phyloP scores from a whole-genome alignment of 2,113 vertebrate genomes.

The Nipponia nippon region DNA sequence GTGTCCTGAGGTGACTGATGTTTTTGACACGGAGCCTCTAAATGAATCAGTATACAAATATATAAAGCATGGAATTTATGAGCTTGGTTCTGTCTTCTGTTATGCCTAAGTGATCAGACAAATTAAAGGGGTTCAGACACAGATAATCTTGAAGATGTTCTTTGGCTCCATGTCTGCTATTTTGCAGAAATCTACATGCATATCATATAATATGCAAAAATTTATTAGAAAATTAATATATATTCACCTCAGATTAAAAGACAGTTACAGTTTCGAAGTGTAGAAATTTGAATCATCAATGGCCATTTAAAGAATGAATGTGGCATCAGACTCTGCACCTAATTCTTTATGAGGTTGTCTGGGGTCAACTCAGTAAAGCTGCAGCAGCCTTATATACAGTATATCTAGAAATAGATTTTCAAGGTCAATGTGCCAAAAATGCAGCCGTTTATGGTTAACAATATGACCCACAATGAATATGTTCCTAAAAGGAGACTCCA shows the following conservation, averaged over 20 bases:
- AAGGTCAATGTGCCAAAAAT: neutral
- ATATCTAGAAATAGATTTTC: neutral
- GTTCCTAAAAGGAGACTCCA: neutral
- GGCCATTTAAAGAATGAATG: neutral
- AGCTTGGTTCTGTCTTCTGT: neutral
- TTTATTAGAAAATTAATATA: neutral
- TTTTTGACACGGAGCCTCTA: neutral
- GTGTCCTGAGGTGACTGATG: conserved; percentile 1
- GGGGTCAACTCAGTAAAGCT: neutral
- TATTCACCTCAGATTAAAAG: neutral
- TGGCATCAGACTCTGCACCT: neutral
- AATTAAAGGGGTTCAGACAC: neutral
- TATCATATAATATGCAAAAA: neutral
- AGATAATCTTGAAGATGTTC: neutral
- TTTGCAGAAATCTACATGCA: neutral
- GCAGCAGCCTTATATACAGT: neutral
- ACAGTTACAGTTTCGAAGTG: neutral
- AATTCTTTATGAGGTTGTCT: neutral
- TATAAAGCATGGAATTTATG: neutral
- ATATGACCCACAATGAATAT: neutral
- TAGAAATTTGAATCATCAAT: neutral
- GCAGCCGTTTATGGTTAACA: neutral
- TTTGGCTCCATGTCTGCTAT: neutral
- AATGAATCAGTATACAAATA: neutral
- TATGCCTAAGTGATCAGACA: neutral